Conservation (phyloP, 1,140 invertebrate genomes). For the Brachionus angularis region DNA sequence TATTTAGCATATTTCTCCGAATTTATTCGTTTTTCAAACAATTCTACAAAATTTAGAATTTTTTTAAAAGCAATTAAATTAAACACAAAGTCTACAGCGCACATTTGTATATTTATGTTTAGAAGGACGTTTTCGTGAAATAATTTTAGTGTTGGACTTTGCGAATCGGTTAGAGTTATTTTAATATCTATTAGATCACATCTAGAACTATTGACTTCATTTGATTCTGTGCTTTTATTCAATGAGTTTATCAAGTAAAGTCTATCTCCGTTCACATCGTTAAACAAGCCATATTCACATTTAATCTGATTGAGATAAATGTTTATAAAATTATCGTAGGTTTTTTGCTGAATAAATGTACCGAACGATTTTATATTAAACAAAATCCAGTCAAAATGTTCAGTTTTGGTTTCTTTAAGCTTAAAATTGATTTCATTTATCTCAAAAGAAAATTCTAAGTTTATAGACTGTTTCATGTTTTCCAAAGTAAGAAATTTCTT, state of each 20-base stretch:
- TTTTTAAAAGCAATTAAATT: conserved; percentile 37
- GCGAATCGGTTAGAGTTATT: neutral
- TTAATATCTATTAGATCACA: conserved; percentile 9
- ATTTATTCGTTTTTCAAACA: conserved; percentile 1
- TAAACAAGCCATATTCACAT: conserved; percentile 37
- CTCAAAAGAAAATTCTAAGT: conserved; percentile 36
- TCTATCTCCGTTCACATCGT: conserved; percentile 17
- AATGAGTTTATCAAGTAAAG: conserved; percentile 29
- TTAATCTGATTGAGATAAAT: conserved; percentile 18
- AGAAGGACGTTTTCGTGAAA: conserved; percentile 22
- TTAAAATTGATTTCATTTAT: conserved; percentile 32
- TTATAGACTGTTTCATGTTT: conserved; percentile 36
- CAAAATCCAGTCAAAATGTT: conserved; percentile 26
- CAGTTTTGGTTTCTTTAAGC: conserved; percentile 1
- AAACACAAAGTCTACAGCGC: conserved; percentile 1
- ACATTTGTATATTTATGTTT: neutral
- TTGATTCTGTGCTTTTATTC: neutral
- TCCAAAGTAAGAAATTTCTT: neutral
- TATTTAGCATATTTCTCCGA: neutral
- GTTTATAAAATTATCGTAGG: conserved; percentile 8
- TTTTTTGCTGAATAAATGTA: neutral
- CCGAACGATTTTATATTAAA: conserved; percentile 40
- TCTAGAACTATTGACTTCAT: too few species aligned
- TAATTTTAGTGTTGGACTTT: conserved; percentile 29
- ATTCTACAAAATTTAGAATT: neutral